Conservation (phyloP, 1,140 invertebrate species). For the Bombyx mandarina region DNA sequence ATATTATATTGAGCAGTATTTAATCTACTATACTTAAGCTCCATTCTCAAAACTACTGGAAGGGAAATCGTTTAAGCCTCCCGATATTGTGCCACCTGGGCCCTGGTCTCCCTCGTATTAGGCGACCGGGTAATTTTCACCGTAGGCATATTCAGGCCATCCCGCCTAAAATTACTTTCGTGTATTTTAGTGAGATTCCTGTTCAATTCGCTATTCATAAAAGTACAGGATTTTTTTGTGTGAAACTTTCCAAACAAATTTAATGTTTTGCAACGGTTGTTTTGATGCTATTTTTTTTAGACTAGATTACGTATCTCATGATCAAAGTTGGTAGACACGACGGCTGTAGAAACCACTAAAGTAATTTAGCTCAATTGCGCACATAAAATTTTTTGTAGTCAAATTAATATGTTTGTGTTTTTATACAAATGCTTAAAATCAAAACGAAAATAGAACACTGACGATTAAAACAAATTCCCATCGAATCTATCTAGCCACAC, state of each 20-base stretch:
- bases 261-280: not conserved
- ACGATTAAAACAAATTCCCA: too few species aligned
- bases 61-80: constrained; percentile 36
- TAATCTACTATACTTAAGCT: too few species aligned
- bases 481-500: too few species aligned
- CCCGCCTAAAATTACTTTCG: constrained; percentile 9
- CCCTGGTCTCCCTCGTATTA: constrained; percentile 19
- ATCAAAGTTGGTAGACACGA: too few species aligned
- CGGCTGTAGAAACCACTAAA: not conserved
- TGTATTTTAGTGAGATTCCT: not conserved
- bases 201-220: not conserved
- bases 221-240: not conserved
- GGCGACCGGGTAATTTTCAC: constrained; percentile 24
- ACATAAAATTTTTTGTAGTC: not conserved
- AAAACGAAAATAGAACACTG: too few species aligned
- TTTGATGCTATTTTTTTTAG: not conserved
- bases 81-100: constrained; percentile 29
- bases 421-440: not conserved
- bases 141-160: not conserved
- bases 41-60: constrained; percentile 14
- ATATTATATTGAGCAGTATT: too few species aligned
- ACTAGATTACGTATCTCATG: too few species aligned
- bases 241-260: not conserved
- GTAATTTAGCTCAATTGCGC: not conserved
- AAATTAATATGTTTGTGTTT: not conserved